phyloP scores from a whole-genome alignment of 2,888 invertebrate species.

The Agapostemon virescens region DNA sequence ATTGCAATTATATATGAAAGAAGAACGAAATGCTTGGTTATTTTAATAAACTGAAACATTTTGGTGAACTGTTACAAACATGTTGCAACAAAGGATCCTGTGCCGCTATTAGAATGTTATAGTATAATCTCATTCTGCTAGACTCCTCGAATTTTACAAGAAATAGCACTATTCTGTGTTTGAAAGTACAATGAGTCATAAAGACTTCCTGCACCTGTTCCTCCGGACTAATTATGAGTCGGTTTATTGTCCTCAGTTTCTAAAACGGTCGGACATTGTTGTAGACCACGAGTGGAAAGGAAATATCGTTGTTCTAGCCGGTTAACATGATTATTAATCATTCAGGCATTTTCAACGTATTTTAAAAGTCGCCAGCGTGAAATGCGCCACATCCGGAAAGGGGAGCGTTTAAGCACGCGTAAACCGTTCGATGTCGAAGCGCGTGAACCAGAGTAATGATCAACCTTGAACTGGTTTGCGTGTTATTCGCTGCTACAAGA shows the following conservation, averaged over 20 bases:
- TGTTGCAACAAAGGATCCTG: background rate
- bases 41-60: too few relatives aligned
- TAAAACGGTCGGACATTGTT: conserved; percentile 21
- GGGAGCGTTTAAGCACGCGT: conserved; percentile 39
- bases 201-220: conserved; percentile 52
- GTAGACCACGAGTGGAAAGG: conserved; percentile 18
- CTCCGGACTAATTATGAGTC: background rate
- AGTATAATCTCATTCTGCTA: background rate
- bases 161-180: conserved; percentile 25
- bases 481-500: background rate
- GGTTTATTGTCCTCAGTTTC: conserved; percentile 42
- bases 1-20: background rate
- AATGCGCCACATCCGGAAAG: conserved; percentile 68
- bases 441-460: background rate
- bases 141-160: background rate
- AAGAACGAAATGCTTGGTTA: too few relatives aligned
- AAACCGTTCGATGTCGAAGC: conserved; percentile 10
- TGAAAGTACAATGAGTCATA: conserved; percentile 33
- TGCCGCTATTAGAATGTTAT: background rate
- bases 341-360: conserved; percentile 63
- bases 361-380: conserved; percentile 67
- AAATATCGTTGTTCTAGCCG: conserved; percentile 26
- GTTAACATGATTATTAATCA: conserved; percentile 72
- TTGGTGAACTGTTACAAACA: background rate
- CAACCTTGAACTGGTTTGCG: background rate